Evolutionary conservation across 2,113 vertebrate genomes (phyloP).

Genomic region (Notothenia rossii): DNA sequence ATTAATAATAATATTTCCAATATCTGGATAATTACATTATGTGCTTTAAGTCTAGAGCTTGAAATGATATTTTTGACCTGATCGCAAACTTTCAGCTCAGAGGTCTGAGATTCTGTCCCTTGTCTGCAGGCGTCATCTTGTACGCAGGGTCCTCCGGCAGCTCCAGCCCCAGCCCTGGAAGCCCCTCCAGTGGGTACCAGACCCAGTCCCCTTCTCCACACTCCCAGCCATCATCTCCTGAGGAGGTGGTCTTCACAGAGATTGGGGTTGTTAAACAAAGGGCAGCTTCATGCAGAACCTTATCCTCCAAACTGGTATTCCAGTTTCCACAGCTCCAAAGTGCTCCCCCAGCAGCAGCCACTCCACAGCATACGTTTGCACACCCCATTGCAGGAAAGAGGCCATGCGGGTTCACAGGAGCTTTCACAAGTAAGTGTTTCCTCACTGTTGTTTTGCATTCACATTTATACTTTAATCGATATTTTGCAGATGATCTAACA

Average conservation of each 20-base stretch:
- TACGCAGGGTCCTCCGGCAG: constrained; percentile 84
- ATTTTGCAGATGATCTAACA: constrained; percentile 10
- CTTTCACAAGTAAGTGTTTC: constrained; percentile 82
- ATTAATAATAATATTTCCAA: not conserved
- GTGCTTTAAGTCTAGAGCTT: not conserved
- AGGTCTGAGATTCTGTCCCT: constrained; percentile 23
- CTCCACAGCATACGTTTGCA: constrained; percentile 73
- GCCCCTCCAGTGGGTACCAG: constrained; percentile 87
- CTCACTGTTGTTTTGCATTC: not conserved
- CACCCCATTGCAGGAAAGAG: constrained; percentile 81
- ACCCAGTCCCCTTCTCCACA: constrained; percentile 85
- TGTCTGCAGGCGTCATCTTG: constrained; percentile 80
- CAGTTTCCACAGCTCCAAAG: constrained; percentile 85
- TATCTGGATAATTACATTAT: not conserved
- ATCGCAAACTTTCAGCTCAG: not conserved
- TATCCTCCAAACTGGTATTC: constrained; percentile 83
- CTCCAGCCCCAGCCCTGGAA: constrained; percentile 83
- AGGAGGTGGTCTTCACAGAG: constrained; percentile 85
- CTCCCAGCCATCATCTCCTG: constrained; percentile 87
- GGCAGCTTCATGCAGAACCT: constrained; percentile 48
- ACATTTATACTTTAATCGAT: not conserved
- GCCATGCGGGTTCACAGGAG: constrained; percentile 77
- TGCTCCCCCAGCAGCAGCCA: constrained; percentile 53
- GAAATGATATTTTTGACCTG: not conserved
- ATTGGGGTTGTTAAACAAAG: constrained; percentile 79